Evolutionary conservation across 1,140 invertebrate species (phyloP).

Genomic region (Pseudomyrmex pallidus): DNA sequence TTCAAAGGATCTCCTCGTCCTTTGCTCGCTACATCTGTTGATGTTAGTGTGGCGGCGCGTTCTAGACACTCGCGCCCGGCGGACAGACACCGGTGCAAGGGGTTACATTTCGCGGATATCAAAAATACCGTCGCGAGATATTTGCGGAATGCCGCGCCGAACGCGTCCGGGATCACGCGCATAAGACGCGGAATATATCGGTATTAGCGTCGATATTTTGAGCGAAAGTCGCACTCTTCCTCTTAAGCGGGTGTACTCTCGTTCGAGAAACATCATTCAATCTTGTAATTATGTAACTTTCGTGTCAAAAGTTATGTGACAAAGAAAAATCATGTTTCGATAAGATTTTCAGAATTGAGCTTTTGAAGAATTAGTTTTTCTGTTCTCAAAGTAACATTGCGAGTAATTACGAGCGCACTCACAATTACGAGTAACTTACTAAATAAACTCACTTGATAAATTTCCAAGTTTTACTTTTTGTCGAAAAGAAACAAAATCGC

Average conservation of each 20-base stretch:
- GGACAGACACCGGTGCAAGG: constrained; percentile 15
- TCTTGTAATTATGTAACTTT: not conserved
- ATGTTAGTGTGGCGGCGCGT: constrained; percentile 74
- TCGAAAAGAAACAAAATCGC: too few relatives aligned
- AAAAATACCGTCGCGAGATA: constrained; percentile 31
- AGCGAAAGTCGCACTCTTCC: constrained; percentile 15
- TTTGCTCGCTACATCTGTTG: constrained; percentile 73
- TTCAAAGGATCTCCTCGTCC: constrained; percentile 60
- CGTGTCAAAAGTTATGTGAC: not conserved
- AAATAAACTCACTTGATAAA: constrained; percentile 5
- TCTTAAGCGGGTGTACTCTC: not conserved
- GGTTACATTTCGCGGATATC: constrained; percentile 49
- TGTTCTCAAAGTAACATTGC: not conserved
- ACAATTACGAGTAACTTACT: too few relatives aligned
- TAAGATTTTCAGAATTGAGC: not conserved
- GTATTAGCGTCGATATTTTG: not conserved
- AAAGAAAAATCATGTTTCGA: not conserved
- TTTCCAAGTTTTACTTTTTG: not conserved
- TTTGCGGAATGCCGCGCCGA: not conserved
- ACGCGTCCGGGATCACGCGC: not conserved
- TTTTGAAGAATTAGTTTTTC: not conserved
- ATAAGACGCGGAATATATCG: not conserved
- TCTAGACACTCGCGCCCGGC: constrained; percentile 72
- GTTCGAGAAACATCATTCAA: not conserved
- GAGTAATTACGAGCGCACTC: not conserved